phyloP scores from a whole-genome alignment of 2,797 vertebrate genomes.

The Callimico goeldii region DNA sequence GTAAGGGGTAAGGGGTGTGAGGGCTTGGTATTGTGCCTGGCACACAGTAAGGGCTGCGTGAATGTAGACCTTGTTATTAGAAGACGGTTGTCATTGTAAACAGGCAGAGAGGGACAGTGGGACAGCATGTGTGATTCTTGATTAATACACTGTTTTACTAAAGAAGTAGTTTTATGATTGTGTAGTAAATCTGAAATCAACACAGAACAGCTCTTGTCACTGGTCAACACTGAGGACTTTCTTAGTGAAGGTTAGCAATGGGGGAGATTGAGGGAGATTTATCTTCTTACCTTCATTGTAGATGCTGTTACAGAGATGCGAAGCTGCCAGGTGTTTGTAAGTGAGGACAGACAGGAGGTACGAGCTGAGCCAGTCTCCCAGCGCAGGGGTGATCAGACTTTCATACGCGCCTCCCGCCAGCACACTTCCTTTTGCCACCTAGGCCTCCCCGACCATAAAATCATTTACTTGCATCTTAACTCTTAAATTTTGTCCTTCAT shows the following conservation, averaged over 20 bases:
- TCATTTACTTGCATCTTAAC: background rate
- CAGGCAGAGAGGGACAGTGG: background rate
- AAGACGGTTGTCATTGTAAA: background rate
- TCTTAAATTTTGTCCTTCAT: background rate
- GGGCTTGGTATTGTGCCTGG: background rate
- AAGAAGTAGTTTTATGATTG: background rate
- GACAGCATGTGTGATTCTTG: background rate
- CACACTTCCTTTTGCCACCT: background rate
- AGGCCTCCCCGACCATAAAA: background rate
- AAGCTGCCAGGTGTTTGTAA: fast-evolving
- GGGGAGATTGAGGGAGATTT: background rate
- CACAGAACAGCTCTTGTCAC: background rate
- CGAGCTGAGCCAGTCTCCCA: background rate
- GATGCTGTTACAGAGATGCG: fast-evolving
- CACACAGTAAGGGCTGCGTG: background rate
- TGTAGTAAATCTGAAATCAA: background rate
- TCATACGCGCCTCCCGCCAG: background rate
- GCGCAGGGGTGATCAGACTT: background rate
- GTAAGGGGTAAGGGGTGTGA: background rate
- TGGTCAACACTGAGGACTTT: background rate
- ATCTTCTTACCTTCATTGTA: background rate
- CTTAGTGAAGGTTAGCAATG: background rate
- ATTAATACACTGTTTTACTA: background rate
- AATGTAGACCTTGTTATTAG: fast-evolving
- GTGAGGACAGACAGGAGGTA: background rate